Percentiles rank a stretch among this genome's conserved stretches.
phyloP scores from a whole-genome alignment of 1,140 invertebrate genomes.

The Zophobas atratus region DNA sequence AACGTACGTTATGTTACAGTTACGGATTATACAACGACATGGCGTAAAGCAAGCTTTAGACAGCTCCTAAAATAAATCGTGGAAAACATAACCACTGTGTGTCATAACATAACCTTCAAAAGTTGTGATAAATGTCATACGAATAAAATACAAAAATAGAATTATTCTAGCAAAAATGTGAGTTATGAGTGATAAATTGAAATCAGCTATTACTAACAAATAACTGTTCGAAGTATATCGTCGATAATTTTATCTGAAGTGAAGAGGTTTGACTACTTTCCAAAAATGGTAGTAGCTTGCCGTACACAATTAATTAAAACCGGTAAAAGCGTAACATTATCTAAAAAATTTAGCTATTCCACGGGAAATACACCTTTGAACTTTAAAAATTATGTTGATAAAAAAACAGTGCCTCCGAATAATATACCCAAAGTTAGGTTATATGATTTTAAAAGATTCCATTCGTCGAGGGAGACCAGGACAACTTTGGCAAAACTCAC shows the following conservation, averaged over 20 bases:
- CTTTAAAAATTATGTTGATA: constrained; percentile 46
- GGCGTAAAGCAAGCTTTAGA: too few species aligned
- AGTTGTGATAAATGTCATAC: constrained; percentile 20
- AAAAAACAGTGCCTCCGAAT: background rate
- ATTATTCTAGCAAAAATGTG: constrained; percentile 15
- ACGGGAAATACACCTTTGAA: constrained; percentile 20
- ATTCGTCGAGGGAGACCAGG: constrained; percentile 59
- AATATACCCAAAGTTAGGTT: constrained; percentile 42
- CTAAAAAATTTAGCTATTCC: constrained; percentile 51
- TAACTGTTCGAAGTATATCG: background rate
- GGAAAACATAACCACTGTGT: background rate
- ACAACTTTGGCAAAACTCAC: constrained; percentile 60
- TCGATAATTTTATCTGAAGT: background rate
- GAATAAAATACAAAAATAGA: constrained; percentile 27
- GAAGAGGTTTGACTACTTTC: background rate
- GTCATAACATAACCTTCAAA: constrained; percentile 26
- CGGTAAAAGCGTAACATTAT: constrained; percentile 52
- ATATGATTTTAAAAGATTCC: constrained; percentile 53
- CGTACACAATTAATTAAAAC: constrained; percentile 53
- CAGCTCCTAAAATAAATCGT: background rate
- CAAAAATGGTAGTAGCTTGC: constrained; percentile 56
- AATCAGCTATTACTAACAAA: background rate
- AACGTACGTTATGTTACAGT: too few species aligned
- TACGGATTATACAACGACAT: too few species aligned
- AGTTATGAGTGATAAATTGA: constrained; percentile 13